Base-by-base conservation (phyloP, 2,888 invertebrate species). In the Sinohyriopsis cumingii region DNA sequence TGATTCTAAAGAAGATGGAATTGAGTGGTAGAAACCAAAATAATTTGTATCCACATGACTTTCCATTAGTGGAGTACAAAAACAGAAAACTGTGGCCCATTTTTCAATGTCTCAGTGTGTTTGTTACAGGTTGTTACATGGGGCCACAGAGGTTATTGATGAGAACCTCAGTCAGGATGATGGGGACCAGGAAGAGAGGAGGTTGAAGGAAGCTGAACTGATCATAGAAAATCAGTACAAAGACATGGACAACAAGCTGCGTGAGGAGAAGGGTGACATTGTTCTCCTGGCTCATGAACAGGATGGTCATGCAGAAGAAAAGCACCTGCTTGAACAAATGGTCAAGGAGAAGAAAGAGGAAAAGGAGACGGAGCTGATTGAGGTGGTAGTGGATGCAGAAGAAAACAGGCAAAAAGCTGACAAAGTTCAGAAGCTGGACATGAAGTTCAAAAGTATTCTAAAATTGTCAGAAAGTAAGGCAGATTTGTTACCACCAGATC, bases 61-160 rank as follows among this genome's bases (percentile, higher is more conserved):
- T 45, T 45, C 15, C 45, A 45, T 45, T 15, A 45, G 45, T 45
- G 45, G 45, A 45, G 45, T 45, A 4, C 12, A 45, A 45, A 45
- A 12, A 45, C 3, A 45, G 15, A 45, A 45, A 45, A 45, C 45
- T 45, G 12, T 9, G 3, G 3, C 45, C 45, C 12, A 45, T 45
- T 45, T 45, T 45, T 45, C 33, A 33, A 45, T 45, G 15, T 45
- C 45, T 45, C 15, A 1, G 5, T 45, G 3, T 45, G 45, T 45
- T 2, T 45, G 15, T 45, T 45, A 45, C 45, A 45, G 45, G 45
- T 45, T 45, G 45, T 45, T 78, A 12, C 82, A 82, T 69, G 88
- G 85, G 33, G 88, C 87, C n/a, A 88, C 88, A 28, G 88, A 88
- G 65, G 84, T 85, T 20, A 80, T 87, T 54, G 87, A 88, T 75